Percentiles rank a stretch among this genome's conserved stretches.
These are phyloP conservation scores for silkworm (Bombyx mori) DNA, from an alignment of 1,140 invertebrate species.

Conservation along the genomic window DNA sequence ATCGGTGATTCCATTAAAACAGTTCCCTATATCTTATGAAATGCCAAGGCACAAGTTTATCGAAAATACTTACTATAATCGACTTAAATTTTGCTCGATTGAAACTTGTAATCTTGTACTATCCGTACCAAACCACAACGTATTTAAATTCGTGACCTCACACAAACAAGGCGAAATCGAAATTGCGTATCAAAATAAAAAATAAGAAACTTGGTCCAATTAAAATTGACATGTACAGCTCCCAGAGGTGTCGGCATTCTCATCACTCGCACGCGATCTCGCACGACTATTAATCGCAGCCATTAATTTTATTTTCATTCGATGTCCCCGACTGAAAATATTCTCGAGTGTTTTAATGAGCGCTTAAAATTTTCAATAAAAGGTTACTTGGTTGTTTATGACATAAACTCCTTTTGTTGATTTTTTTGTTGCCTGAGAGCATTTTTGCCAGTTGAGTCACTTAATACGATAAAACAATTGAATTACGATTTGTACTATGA, in stretches of 20 bases:
- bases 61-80: too few relatives aligned
- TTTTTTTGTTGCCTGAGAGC: too few relatives aligned
- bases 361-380: slow-evolving; percentile 3
- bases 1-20: too few relatives aligned
- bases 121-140: too few relatives aligned
- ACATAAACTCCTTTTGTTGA: neutral
- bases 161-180: slow-evolving; percentile 29
- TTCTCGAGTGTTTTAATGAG: slow-evolving; percentile 28
- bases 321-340: slow-evolving; percentile 32
- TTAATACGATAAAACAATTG: too few relatives aligned
- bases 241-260: slow-evolving; percentile 37
- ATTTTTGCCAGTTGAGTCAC: too few relatives aligned
- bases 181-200: slow-evolving; percentile 37
- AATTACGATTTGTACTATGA: too few relatives aligned
- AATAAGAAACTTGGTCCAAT: slow-evolving; percentile 50
- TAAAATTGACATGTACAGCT: slow-evolving; percentile 54
- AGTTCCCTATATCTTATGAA: too few relatives aligned
- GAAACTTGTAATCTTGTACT: too few relatives aligned
- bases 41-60: too few relatives aligned
- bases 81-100: too few relatives aligned
- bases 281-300: slow-evolving; percentile 44
- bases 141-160: too few relatives aligned
- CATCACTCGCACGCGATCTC: slow-evolving; percentile 54
- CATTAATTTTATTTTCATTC: slow-evolving; percentile 49
- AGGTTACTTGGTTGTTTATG: neutral